A percentile compares a stretch with the other conserved stretches of the same genome.
These are phyloP conservation scores for Tachystola acroxantha DNA, from an alignment of 2,888 invertebrate genomes.

Conservation along the genomic window DNA sequence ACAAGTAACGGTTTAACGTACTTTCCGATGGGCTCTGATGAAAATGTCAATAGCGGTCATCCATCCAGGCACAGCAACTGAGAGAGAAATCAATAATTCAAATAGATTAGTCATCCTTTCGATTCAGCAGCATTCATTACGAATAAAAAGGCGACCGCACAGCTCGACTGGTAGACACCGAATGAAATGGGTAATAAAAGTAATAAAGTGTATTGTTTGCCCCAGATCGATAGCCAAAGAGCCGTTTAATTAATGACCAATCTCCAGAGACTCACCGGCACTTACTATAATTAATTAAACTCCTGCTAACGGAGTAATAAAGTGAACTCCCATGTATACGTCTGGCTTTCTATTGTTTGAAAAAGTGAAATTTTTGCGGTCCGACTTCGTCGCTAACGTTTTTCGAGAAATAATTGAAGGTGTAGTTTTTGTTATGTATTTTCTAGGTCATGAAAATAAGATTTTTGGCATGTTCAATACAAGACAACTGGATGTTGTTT, in stretches of 20 bases:
- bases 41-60: no score
- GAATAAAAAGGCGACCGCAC: constrained; percentile 40
- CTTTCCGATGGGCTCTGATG: no score
- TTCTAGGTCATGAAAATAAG: no score
- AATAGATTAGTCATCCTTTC: not conserved
- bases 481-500: no score
- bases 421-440: no score
- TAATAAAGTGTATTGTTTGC: constrained; percentile 71
- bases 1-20: no score
- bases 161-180: constrained; percentile 32
- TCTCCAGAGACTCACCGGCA: constrained; percentile 71
- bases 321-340: constrained; percentile 16
- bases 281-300: constrained; percentile 72
- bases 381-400: constrained; percentile 6
- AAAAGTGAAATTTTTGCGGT: constrained; percentile 5
- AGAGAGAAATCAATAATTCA: not conserved
- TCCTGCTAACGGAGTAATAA: constrained; percentile 12
- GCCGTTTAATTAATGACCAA: constrained; percentile 72
- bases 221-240: constrained; percentile 66
- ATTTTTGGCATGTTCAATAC: no score
- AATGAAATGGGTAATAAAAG: constrained; percentile 63
- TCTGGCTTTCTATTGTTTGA: constrained; percentile 12
- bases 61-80: no score
- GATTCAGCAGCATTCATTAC: constrained; percentile 30
- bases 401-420: no score